Conservation (phyloP, 2,113 vertebrate species). For the Numida meleagris region DNA sequence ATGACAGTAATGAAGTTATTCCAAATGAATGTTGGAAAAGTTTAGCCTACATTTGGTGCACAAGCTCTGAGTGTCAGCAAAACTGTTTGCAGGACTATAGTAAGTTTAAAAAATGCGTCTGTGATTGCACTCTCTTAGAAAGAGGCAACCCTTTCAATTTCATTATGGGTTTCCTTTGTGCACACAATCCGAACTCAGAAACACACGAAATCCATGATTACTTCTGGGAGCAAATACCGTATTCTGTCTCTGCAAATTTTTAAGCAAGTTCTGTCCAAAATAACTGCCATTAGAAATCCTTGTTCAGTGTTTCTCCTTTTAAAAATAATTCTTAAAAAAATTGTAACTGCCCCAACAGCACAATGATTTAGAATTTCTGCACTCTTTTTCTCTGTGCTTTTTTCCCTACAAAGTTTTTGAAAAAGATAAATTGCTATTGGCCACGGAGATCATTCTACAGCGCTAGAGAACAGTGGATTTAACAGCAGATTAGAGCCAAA, state of each 20-base stretch:
- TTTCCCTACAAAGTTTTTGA: background rate
- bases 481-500: background rate
- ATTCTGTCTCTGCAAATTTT: background rate
- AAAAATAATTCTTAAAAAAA: background rate
- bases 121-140: background rate
- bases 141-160: background rate
- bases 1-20: conserved; percentile 7
- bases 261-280: background rate
- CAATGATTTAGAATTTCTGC: background rate
- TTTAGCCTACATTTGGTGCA: background rate
- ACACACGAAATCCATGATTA: background rate
- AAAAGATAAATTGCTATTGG: background rate
- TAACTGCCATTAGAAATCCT: background rate
- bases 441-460: conserved; percentile 2
- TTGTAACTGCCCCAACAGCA: background rate
- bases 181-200: background rate
- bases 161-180: background rate
- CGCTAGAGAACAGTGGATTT: background rate
- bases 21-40: background rate
- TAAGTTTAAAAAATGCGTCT: background rate
- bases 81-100: background rate
- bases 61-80: background rate
- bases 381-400: background rate
- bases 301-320: background rate
- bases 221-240: background rate